Evolutionary conservation across 2,888 invertebrate species (phyloP).

Genomic region (Steinernema scapterisci): DNA sequence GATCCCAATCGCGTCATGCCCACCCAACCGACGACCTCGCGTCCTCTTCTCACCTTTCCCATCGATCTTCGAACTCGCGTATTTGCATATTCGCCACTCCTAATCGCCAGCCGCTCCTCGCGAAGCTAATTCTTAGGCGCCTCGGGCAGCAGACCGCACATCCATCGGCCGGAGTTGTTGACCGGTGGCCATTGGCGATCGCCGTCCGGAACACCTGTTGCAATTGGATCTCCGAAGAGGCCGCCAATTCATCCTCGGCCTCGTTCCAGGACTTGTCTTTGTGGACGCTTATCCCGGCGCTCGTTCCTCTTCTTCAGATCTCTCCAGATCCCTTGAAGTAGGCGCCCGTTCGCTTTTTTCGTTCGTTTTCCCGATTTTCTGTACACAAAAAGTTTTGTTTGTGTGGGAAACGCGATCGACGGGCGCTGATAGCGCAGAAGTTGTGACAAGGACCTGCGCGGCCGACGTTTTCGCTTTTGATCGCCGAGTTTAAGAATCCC

Average conservation of each 20-base stretch:
- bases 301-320: not conserved
- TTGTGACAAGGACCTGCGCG: not conserved
- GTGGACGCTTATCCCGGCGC: not conserved
- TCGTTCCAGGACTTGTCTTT: not conserved
- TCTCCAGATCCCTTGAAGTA: not conserved
- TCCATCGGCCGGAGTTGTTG: constrained; percentile 6
- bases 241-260: not conserved
- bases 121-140: not conserved
- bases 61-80: not conserved
- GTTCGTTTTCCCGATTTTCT: not conserved
- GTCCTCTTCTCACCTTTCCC: not conserved
- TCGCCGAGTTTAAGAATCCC: not conserved
- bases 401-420: constrained; percentile 21
- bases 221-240: not conserved
- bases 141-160: not conserved
- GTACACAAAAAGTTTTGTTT: not conserved
- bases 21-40: not conserved
- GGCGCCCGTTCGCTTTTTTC: constrained; percentile 4
- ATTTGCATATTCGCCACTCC: constrained; percentile 22
- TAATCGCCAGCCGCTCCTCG: constrained; percentile 1
- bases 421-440: not conserved
- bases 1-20: constrained; percentile 15
- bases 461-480: not conserved
- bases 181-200: constrained; percentile 18
- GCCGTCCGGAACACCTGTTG: constrained; percentile 19